phyloP scores from a whole-genome alignment of 2,888 invertebrate genomes.

The Mimachlamys varia region DNA sequence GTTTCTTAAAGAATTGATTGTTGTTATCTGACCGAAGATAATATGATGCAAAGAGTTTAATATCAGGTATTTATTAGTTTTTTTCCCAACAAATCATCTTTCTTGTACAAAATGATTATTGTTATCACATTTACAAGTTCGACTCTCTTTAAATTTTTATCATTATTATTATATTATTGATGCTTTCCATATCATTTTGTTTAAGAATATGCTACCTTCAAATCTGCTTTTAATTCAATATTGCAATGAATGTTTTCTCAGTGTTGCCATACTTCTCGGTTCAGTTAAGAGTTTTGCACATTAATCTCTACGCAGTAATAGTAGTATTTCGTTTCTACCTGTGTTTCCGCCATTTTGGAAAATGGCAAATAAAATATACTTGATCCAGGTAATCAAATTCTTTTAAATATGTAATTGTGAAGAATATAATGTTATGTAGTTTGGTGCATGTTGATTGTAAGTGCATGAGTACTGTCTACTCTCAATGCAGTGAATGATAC shows the following conservation, averaged over 20 bases:
- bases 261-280: constrained; percentile 17
- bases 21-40: constrained; percentile 1
- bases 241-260: constrained; percentile 25
- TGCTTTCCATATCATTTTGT: constrained; percentile 14
- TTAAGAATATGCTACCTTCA: constrained; percentile 7
- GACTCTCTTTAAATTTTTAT: constrained; percentile 20
- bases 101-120: constrained; percentile 27
- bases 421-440: constrained; percentile 18
- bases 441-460: constrained; percentile 28
- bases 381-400: constrained; percentile 8
- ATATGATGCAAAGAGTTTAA: constrained; percentile 31
- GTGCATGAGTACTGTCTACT: constrained; percentile 29
- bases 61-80: constrained; percentile 36
- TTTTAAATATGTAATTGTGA: constrained; percentile 32
- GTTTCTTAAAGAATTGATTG: constrained; percentile 33
- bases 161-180: not conserved
- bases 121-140: constrained; percentile 30
- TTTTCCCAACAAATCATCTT: constrained; percentile 18
- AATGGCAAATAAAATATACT: not conserved
- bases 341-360: constrained; percentile 2
- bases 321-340: not conserved
- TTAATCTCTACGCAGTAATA: not conserved
- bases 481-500: not conserved
- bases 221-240: constrained; percentile 42
- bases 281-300: not conserved